Evolutionary conservation across 2,888 invertebrate genomes (phyloP).

Genomic region (Cephus pulcher): DNA sequence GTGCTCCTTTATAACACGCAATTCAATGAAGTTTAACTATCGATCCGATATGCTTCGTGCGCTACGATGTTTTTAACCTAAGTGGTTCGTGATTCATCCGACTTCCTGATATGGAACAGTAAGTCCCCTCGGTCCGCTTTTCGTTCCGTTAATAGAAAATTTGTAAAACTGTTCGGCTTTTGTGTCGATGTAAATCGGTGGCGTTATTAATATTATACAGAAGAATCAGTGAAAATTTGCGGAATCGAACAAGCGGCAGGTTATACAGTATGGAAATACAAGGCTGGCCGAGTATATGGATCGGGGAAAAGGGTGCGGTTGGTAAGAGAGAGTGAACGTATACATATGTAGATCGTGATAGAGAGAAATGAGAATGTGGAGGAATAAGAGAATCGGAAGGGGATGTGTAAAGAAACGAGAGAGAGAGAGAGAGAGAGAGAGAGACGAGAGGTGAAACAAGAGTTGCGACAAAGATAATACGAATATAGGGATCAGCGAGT

Average conservation of each 20-base stretch:
- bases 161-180: not conserved
- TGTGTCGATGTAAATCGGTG: not conserved
- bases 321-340: constrained; percentile 5
- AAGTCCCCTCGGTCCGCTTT: not conserved
- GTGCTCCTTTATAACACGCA: constrained; percentile 33
- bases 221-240: constrained; percentile 24
- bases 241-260: constrained; percentile 29
- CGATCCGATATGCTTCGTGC: constrained; percentile 20
- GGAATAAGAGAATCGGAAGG: constrained; percentile 8
- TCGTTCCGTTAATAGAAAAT: not conserved
- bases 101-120: constrained; percentile 34
- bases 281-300: constrained; percentile 20
- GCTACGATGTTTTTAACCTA: constrained; percentile 19
- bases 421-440: constrained; percentile 10
- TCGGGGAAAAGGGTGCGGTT: constrained; percentile 12
- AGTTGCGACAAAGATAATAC: not conserved
- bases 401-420: not conserved
- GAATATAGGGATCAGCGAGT: constrained; percentile 1
- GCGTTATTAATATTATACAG: not conserved
- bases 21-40: constrained; percentile 21
- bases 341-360: not conserved
- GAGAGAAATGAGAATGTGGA: not conserved
- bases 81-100: constrained; percentile 29
- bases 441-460: constrained; percentile 1
- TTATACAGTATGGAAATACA: constrained; percentile 47